Evolutionary conservation across 2,888 invertebrate species (phyloP).

Genomic region (Argynnis bischoffii): DNA sequence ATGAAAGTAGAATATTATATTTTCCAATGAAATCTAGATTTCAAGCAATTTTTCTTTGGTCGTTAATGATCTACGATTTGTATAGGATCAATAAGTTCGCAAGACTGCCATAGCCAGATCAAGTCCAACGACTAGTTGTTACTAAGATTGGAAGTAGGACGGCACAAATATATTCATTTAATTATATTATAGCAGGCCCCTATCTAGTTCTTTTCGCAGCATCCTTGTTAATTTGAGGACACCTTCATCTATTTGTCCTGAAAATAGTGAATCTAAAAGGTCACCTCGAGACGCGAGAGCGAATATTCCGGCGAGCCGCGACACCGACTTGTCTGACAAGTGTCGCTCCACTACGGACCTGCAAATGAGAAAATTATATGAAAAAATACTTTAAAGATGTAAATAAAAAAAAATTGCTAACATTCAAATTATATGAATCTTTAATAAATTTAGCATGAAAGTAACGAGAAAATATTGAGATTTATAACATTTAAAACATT

Average conservation of each 20-base stretch:
- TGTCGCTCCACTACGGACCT: conserved; percentile 89
- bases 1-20: not conserved
- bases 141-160: conserved; percentile 59
- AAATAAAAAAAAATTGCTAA: not conserved
- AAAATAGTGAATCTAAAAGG: conserved; percentile 70
- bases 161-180: conserved; percentile 53
- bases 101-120: conserved; percentile 1
- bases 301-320: conserved; percentile 90
- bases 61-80: conserved; percentile 10
- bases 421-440: not conserved
- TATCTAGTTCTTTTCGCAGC: conserved; percentile 75
- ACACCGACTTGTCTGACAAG: conserved; percentile 91
- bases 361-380: conserved; percentile 42
- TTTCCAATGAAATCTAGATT: not conserved
- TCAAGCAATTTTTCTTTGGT: not conserved
- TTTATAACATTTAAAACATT: no score
- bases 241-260: conserved; percentile 71
- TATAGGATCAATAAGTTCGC: not conserved
- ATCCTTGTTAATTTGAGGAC: conserved; percentile 71
- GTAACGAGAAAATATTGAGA: no score
- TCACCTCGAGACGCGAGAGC: conserved; percentile 69
- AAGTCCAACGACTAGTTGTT: conserved; percentile 20
- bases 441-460: no score
- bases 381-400: not conserved
- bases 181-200: conserved; percentile 70